Conservation (phyloP, 2,888 invertebrate genomes). For the Acanthosepion esculentum region DNA sequence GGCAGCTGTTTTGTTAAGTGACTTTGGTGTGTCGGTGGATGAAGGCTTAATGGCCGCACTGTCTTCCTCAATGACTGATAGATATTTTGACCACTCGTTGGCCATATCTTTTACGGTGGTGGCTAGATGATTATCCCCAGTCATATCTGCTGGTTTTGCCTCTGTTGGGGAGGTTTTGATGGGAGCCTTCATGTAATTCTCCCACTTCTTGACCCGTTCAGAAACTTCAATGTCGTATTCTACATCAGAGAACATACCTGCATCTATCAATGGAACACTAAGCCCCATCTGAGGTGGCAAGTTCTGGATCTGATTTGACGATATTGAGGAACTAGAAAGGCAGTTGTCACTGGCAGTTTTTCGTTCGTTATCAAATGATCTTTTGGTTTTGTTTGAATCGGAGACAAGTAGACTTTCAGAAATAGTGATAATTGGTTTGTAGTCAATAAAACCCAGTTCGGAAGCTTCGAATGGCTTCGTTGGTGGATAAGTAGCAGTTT, state of each 20-base stretch:
- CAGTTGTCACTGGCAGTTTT: not conserved
- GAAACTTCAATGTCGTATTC: constrained; percentile 70
- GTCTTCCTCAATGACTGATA: constrained; percentile 45
- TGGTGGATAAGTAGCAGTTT: not conserved
- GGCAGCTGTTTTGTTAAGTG: not conserved
- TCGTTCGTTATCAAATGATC: not conserved
- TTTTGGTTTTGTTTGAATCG: not conserved
- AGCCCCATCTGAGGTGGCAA: not conserved
- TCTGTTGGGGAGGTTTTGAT: constrained; percentile 49
- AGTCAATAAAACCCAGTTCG: not conserved
- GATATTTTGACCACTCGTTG: constrained; percentile 45
- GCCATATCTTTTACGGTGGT: constrained; percentile 37
- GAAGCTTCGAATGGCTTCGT: not conserved
- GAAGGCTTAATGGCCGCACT: not conserved
- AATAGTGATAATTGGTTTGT: constrained; percentile 37
- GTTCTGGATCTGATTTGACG: not conserved
- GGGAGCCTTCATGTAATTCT: constrained; percentile 63
- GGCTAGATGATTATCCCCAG: not conserved
- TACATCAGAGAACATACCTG: constrained; percentile 71
- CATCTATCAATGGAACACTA: constrained; percentile 54
- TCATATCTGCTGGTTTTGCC: not conserved
- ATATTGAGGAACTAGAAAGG: not conserved
- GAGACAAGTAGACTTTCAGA: constrained; percentile 36
- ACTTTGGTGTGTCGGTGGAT: not conserved
- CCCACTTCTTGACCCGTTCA: constrained; percentile 70